Percentiles rank a stretch among this genome's conserved stretches.
These are phyloP conservation scores for Hemaris fuciformis DNA, from an alignment of 2,888 invertebrate genomes.

Conservation along the genomic window DNA sequence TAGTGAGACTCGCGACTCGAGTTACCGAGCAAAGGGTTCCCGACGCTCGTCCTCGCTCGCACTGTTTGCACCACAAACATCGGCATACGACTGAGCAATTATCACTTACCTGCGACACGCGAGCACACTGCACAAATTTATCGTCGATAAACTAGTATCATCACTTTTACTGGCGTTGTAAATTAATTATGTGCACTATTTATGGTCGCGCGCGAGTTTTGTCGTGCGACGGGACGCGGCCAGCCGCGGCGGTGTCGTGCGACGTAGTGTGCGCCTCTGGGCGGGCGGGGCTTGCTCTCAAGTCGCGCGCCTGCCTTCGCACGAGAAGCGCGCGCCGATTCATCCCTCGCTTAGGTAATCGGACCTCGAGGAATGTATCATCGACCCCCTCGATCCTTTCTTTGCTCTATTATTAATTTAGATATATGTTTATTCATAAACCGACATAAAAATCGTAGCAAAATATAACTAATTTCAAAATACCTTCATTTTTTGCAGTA, in stretches of 20 bases:
- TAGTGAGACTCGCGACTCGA: neutral
- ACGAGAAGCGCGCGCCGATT: constrained; percentile 56
- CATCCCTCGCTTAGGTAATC: constrained; percentile 45
- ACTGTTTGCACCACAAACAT: constrained; percentile 68
- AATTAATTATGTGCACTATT: constrained; percentile 75
- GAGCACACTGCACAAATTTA: constrained; percentile 79
- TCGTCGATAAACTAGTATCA: constrained; percentile 78
- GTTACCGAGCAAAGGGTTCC: constrained; percentile 6
- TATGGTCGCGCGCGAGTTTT: constrained; percentile 44
- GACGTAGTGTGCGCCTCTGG: constrained; percentile 56
- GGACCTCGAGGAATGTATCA: constrained; percentile 38
- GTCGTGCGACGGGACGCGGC: constrained; percentile 51
- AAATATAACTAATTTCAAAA: neutral
- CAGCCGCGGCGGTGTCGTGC: constrained; percentile 61
- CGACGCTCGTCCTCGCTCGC: constrained; percentile 22
- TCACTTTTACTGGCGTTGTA: constrained; percentile 78
- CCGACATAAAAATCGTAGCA: neutral
- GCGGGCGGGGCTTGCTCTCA: constrained; percentile 61
- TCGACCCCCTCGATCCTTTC: constrained; percentile 39
- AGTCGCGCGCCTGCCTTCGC: constrained; percentile 34
- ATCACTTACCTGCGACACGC: constrained; percentile 80
- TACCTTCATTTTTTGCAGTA: too few species aligned
- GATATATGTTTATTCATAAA: constrained; percentile 4
- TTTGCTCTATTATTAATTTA: constrained; percentile 27
- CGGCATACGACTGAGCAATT: constrained; percentile 71